Evolutionary conservation across 2,797 vertebrate genomes (phyloP).

Genomic region (Austrolebias charrua): DNA sequence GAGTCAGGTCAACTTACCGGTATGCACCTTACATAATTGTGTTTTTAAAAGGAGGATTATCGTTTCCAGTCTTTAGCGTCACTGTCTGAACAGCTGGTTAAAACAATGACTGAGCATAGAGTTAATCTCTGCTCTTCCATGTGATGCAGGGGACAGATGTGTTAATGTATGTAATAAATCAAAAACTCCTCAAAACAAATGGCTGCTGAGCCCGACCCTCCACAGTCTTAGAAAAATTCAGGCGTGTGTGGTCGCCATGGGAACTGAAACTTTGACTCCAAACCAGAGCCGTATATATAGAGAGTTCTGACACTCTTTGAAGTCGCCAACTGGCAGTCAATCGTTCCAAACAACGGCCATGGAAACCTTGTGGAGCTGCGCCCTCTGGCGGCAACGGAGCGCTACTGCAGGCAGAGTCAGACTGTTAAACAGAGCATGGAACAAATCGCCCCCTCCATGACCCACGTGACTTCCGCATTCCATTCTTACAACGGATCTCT

Average conservation of each 20-base stretch:
- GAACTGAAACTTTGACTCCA: slow-evolving; percentile 54
- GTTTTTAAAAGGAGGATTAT: slow-evolving; percentile 6
- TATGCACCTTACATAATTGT: slow-evolving; percentile 6
- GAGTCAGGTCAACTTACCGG: slow-evolving; percentile 12
- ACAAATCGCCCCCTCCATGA: no score
- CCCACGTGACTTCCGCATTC: no score
- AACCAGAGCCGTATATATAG: no score
- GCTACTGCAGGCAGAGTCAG: no score
- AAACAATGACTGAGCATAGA: slow-evolving; percentile 2
- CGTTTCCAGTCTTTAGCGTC: slow-evolving; percentile 26
- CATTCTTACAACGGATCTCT: no score
- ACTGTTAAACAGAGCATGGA: no score
- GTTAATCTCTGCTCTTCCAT: not conserved
- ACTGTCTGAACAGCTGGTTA: not conserved
- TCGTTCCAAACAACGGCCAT: no score
- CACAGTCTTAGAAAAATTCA: slow-evolving; percentile 12
- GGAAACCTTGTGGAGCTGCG: no score
- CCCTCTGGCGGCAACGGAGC: no score
- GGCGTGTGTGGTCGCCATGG: slow-evolving; percentile 43
- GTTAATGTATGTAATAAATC: slow-evolving; percentile 8
- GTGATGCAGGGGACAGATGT: not conserved
- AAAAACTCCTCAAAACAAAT: not conserved
- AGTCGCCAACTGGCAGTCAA: no score
- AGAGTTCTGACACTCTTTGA: no score
- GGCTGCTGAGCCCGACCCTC: not conserved